phyloP scores from a whole-genome alignment of 2,113 vertebrate genomes.

The Hydrolagus affinis region DNA sequence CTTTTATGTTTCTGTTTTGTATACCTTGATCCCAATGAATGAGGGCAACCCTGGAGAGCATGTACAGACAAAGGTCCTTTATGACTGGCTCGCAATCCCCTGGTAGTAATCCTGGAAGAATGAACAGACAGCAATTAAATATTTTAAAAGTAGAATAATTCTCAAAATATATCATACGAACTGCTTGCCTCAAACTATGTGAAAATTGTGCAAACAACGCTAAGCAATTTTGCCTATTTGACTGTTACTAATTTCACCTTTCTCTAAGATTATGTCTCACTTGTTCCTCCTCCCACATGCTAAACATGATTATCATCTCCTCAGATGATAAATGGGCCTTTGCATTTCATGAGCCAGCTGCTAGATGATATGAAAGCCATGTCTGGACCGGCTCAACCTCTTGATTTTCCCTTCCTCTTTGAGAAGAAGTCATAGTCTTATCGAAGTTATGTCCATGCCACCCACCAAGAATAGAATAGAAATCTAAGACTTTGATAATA shows the following conservation, averaged over 20 bases:
- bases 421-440: neutral
- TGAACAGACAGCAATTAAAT: neutral
- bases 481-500: neutral
- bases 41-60: slow-evolving; percentile 48
- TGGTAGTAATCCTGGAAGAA: slow-evolving; percentile 35
- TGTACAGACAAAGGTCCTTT: slow-evolving; percentile 45
- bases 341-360: neutral
- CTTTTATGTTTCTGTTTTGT: slow-evolving; percentile 34
- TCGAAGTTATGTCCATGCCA: neutral
- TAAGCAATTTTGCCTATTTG: neutral
- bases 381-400: neutral
- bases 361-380: neutral
- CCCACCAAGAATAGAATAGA: neutral
- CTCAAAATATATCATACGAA: neutral
- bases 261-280: neutral
- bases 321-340: neutral
- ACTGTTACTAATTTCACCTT: neutral
- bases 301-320: neutral
- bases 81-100: slow-evolving; percentile 45
- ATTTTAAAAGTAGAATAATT: neutral
- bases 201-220: neutral
- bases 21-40: slow-evolving; percentile 61
- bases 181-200: neutral
- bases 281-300: neutral
- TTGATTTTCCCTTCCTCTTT: neutral